Conservation (phyloP, 2,797 vertebrate genomes). For the Tinamus major region DNA sequence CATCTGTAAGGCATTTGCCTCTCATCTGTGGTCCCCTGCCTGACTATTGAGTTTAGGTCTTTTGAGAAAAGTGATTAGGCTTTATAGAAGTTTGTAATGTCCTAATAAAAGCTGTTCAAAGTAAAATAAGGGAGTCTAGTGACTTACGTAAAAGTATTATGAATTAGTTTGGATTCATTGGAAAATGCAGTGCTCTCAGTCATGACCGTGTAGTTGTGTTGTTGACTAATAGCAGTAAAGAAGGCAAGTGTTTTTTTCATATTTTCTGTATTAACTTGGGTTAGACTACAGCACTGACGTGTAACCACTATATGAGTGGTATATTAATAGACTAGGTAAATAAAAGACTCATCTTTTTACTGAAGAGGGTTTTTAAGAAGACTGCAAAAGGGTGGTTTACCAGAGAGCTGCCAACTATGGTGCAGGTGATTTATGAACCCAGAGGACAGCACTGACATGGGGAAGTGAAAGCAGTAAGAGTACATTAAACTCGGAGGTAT, state of each 20-base stretch:
- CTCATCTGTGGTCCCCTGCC: not conserved
- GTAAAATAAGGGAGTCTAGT: not conserved
- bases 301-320: not conserved
- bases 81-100: not conserved
- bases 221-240: not conserved
- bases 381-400: not conserved
- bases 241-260: not conserved
- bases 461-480: not conserved
- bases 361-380: not conserved
- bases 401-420: not conserved
- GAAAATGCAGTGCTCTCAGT: not conserved
- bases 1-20: not conserved
- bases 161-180: not conserved
- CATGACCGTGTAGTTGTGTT: not conserved
- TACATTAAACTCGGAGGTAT: not conserved
- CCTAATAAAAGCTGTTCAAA: not conserved
- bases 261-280: not conserved
- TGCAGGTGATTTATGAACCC: not conserved
- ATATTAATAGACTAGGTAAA: not conserved
- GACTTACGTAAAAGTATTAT: not conserved
- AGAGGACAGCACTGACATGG: not conserved
- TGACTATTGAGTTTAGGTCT: not conserved
- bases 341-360: not conserved
- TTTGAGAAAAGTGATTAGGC: not conserved
- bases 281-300: accelerated